Evolutionary conservation across 2,113 vertebrate species (phyloP).

Genomic region (Chelonoidis abingdonii): DNA sequence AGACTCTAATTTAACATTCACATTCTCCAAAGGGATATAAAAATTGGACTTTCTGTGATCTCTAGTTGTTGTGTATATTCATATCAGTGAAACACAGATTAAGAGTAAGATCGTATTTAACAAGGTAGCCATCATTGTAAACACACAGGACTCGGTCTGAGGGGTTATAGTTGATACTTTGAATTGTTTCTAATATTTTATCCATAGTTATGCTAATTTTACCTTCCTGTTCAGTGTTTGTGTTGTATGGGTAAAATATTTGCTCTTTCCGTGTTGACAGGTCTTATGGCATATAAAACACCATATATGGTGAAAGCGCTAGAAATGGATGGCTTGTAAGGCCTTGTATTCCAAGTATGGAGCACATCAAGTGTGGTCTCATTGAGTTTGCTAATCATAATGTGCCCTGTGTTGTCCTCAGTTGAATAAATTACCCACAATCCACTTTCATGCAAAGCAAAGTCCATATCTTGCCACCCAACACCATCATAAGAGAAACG

Average conservation of each 20-base stretch:
- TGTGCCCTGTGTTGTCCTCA: constrained; percentile 90
- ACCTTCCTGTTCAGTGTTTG: constrained; percentile 78
- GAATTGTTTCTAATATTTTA: constrained; percentile 79
- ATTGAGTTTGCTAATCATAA: constrained; percentile 94
- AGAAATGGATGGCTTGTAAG: constrained; percentile 86
- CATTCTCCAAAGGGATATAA: not conserved
- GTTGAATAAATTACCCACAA: constrained; percentile 97
- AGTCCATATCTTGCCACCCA: constrained; percentile 89
- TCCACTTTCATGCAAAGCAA: constrained; percentile 91
- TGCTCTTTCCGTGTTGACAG: constrained; percentile 83
- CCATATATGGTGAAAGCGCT: constrained; percentile 95
- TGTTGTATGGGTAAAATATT: constrained; percentile 93
- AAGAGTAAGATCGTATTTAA: constrained; percentile 68
- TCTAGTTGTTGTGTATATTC: not conserved
- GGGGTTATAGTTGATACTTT: constrained; percentile 81
- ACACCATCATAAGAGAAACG: constrained; percentile 93
- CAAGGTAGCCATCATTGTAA: constrained; percentile 79
- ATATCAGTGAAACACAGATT: not conserved
- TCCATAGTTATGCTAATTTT: constrained; percentile 58
- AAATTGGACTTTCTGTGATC: not conserved
- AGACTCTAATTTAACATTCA: not conserved
- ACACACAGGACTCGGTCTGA: constrained; percentile 79
- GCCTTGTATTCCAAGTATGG: constrained; percentile 89
- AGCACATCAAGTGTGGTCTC: constrained; percentile 91
- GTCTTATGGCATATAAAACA: constrained; percentile 89